phyloP scores from a whole-genome alignment of 2,113 vertebrate genomes.

The Henicopernis longicauda region DNA sequence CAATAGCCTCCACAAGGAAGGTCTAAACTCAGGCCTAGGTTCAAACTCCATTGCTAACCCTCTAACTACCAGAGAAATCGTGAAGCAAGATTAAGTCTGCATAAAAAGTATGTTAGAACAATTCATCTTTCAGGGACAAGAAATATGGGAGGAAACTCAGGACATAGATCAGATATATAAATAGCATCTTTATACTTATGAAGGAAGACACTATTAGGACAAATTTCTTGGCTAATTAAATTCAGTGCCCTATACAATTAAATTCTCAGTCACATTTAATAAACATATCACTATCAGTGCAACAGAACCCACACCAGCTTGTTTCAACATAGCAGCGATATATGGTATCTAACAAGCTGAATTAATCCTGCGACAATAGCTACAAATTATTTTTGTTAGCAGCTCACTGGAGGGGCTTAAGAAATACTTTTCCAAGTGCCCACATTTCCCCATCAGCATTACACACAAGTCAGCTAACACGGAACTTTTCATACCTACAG shows the following conservation, averaged over 20 bases:
- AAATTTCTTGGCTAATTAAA: slow-evolving; percentile 37
- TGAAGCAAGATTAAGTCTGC: not conserved
- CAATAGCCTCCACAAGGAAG: not conserved
- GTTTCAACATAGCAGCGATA: not conserved
- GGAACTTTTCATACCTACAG: not conserved
- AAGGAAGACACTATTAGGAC: not conserved
- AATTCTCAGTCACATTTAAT: not conserved
- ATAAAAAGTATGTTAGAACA: not conserved
- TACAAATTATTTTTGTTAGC: not conserved
- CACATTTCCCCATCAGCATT: not conserved
- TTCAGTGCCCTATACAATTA: not conserved
- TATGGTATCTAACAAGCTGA: not conserved
- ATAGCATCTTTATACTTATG: not conserved
- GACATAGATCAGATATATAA: not conserved
- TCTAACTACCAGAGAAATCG: not conserved
- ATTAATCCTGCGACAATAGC: not conserved
- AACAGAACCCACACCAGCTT: not conserved
- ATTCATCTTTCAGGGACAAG: not conserved
- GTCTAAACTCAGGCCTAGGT: not conserved
- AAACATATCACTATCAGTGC: not conserved
- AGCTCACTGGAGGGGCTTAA: not conserved
- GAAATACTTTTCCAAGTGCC: not conserved
- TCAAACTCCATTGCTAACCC: not conserved
- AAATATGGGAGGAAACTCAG: not conserved
- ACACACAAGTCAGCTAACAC: not conserved